A percentile compares a stretch with the other conserved stretches of the same genome.
Evolutionary conservation across 1,140 invertebrate species (phyloP).

Genomic region (Dinothrombium tinctorium): DNA sequence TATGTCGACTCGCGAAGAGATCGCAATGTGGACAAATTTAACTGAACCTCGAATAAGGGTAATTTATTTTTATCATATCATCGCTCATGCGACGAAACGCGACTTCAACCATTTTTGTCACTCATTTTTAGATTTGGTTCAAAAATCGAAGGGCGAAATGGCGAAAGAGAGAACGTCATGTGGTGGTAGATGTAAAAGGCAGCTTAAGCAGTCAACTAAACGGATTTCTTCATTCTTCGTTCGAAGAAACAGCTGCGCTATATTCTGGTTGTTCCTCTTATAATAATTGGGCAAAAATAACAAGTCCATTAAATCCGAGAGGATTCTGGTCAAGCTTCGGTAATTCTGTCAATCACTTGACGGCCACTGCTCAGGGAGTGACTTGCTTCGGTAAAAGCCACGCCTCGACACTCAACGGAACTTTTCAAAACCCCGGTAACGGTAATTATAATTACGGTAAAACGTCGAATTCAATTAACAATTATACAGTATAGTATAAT

Average conservation of each 20-base stretch:
- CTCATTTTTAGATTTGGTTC: conserved; percentile 45
- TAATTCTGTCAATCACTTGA: not conserved
- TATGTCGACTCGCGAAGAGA: conserved; percentile 93
- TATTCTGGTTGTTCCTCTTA: conserved; percentile 69
- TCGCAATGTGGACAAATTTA: conserved; percentile 94
- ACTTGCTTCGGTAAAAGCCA: not conserved
- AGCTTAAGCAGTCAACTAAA: conserved; percentile 79
- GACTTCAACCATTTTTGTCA: not conserved
- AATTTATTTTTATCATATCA: conserved; percentile 24
- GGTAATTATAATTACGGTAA: not conserved
- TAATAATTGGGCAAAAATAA: conserved; percentile 81
- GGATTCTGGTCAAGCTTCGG: conserved; percentile 3
- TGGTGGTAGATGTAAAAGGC: conserved; percentile 61
- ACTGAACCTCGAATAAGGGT: conserved; percentile 94
- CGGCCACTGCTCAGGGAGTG: not conserved
- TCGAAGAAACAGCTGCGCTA: conserved; percentile 34
- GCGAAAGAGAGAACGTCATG: conserved; percentile 92
- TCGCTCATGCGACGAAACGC: not conserved
- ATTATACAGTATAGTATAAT: no score
- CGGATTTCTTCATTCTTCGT: conserved; percentile 54
- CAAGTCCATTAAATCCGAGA: conserved; percentile 22
- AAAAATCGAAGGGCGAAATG: conserved; percentile 80
- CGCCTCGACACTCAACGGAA: not conserved
- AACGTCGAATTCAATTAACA: no score
- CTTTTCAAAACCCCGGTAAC: not conserved